Percentiles rank a stretch among this genome's conserved stretches.
phyloP scores from a whole-genome alignment of 2,797 vertebrate genomes.

The Clarias laeviceps region DNA sequence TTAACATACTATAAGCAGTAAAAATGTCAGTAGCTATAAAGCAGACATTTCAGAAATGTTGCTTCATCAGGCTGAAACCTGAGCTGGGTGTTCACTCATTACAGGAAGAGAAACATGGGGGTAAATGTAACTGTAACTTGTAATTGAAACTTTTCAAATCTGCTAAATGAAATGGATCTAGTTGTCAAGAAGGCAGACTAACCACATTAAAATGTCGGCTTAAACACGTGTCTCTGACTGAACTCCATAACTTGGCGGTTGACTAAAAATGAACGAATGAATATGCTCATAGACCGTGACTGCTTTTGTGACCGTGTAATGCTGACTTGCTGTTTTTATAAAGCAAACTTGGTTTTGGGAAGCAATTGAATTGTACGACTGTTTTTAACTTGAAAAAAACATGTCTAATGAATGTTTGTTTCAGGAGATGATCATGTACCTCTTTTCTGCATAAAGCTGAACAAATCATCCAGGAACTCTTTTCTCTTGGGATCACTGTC shows the following conservation, averaged over 20 bases:
- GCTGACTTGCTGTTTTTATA: background rate
- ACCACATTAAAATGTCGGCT: background rate
- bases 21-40: constrained; percentile 57
- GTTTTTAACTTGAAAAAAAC: background rate
- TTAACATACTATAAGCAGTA: background rate
- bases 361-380: too few species aligned
- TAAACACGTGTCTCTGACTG: background rate
- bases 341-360: background rate
- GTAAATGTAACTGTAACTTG: background rate
- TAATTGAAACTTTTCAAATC: background rate
- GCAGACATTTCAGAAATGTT: constrained; percentile 66
- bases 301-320: background rate
- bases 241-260: background rate
- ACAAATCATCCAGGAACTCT: constrained; percentile 94
- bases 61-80: constrained; percentile 68
- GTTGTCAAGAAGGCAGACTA: background rate
- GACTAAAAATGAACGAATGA: background rate
- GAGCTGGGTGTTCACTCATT: constrained; percentile 66
- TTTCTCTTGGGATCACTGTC: constrained; percentile 94
- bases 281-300: background rate
- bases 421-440: constrained; percentile 68
- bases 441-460: constrained; percentile 98
- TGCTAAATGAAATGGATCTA: background rate
- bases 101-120: constrained; percentile 37
- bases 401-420: background rate